Conservation (phyloP, 2,888 invertebrate species). For the Cephus runcator region DNA sequence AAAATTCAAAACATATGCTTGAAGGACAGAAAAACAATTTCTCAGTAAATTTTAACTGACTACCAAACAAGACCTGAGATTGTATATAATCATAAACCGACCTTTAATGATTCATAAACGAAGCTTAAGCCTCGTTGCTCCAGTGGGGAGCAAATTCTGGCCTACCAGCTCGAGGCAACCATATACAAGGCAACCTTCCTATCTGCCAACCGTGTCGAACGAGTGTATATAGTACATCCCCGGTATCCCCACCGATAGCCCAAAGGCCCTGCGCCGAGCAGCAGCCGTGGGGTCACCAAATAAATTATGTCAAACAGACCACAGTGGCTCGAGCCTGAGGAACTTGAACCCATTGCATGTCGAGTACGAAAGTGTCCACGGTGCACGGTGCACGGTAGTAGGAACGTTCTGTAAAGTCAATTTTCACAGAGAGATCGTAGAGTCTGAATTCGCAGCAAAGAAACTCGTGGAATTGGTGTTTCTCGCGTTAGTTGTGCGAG, state of each 20-base stretch:
- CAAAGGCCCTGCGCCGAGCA: constrained; percentile 14
- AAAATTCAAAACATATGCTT: neutral
- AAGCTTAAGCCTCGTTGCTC: neutral
- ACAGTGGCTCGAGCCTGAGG: constrained; percentile 32
- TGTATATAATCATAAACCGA: neutral
- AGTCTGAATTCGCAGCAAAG: constrained; percentile 6
- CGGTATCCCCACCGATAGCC: constrained; percentile 10
- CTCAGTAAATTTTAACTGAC: neutral
- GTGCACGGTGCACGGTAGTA: neutral
- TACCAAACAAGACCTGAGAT: neutral
- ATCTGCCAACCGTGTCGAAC: constrained; percentile 3
- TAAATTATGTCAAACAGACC: constrained; percentile 46
- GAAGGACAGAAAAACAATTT: neutral
- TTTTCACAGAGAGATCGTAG: neutral
- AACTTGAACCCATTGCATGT: constrained; percentile 13
- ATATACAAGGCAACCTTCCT: neutral
- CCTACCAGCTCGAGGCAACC: neutral
- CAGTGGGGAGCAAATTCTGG: neutral
- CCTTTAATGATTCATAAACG: neutral
- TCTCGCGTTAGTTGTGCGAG: neutral
- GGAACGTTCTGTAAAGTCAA: neutral
- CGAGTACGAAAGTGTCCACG: neutral
- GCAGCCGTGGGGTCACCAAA: constrained; percentile 38
- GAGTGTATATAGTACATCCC: neutral
- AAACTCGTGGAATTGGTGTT: constrained; percentile 6